Evolutionary conservation across 2,888 invertebrate genomes (phyloP).

Genomic region (Xestobium rufovillosum): DNA sequence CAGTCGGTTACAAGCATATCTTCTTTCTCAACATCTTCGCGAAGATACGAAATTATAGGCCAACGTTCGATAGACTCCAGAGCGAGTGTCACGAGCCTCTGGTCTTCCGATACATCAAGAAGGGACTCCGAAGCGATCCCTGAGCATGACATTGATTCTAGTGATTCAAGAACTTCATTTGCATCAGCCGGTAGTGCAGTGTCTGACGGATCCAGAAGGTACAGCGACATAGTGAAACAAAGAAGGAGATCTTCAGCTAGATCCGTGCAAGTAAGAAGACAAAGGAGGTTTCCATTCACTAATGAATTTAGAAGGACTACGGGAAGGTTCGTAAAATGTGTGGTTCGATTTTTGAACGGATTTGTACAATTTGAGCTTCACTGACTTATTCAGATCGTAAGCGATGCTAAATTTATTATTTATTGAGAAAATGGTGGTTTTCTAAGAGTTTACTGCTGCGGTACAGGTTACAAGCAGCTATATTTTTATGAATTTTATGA

Average conservation of each 20-base stretch:
- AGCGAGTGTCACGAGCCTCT: constrained; percentile 41
- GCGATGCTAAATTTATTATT: too few relatives aligned
- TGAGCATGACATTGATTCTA: constrained; percentile 41
- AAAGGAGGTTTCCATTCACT: constrained; percentile 50
- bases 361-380: too few relatives aligned
- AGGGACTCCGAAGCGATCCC: constrained; percentile 43
- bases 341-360: too few relatives aligned
- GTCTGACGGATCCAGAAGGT: constrained; percentile 35
- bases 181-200: constrained; percentile 36
- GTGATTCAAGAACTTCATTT: constrained; percentile 37
- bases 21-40: constrained; percentile 42
- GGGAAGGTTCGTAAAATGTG: constrained; percentile 49
- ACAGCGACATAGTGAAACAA: constrained; percentile 34
- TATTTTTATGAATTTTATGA: too few relatives aligned
- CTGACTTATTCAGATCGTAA: too few relatives aligned
- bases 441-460: too few relatives aligned
- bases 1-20: constrained; percentile 42
- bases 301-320: constrained; percentile 53
- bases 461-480: too few relatives aligned
- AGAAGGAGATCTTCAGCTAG: constrained; percentile 37
- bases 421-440: too few relatives aligned
- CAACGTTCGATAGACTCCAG: constrained; percentile 43
- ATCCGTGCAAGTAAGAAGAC: constrained; percentile 40
- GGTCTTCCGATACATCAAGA: constrained; percentile 39
- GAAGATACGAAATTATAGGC: constrained; percentile 42